Percentiles rank a stretch among this genome's conserved stretches.
These are phyloP conservation scores for Euborellia annulipes DNA, from an alignment of 1,140 invertebrate genomes.

Conservation along the genomic window DNA sequence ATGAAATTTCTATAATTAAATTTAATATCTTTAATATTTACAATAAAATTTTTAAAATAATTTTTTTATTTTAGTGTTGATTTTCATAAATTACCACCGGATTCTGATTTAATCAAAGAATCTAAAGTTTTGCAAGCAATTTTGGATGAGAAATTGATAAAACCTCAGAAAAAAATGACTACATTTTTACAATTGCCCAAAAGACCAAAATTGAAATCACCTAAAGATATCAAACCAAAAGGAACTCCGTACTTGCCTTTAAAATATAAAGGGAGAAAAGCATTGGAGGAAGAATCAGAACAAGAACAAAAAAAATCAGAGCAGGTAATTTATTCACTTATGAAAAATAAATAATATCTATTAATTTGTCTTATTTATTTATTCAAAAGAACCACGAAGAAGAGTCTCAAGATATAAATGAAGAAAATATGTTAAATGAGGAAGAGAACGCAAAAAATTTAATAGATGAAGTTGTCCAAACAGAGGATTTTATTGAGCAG, in stretches of 20 bases:
- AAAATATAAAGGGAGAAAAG: slow-evolving; percentile 18
- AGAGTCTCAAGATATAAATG: slow-evolving; percentile 7
- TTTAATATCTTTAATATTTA: too few species aligned
- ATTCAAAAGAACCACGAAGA: slow-evolving; percentile 6
- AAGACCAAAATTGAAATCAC: slow-evolving; percentile 38
- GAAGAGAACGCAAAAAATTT: slow-evolving; percentile 5
- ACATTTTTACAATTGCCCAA: slow-evolving; percentile 53
- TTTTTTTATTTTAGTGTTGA: slow-evolving; percentile 41
- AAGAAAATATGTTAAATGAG: background rate
- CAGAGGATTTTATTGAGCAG: slow-evolving; percentile 5
- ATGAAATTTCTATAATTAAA: too few species aligned
- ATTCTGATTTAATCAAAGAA: slow-evolving; percentile 40
- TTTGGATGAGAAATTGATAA: slow-evolving; percentile 31
- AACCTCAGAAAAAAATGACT: slow-evolving; percentile 38
- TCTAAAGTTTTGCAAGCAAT: slow-evolving; percentile 51
- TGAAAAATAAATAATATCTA: too few species aligned
- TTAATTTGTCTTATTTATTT: too few species aligned
- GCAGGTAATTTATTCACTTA: too few species aligned
- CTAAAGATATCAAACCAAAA: slow-evolving; percentile 21
- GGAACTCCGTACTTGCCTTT: slow-evolving; percentile 23
- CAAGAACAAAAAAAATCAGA: too few species aligned
- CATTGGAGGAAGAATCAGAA: slow-evolving; percentile 33
- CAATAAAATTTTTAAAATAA: too few species aligned
- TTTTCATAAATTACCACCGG: slow-evolving; percentile 47
- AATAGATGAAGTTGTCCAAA: slow-evolving; percentile 3